Evolutionary conservation across 2,113 vertebrate genomes (phyloP), one percentile per base, ranked within the genome.

Genomic region (Bolborhynchus lineola): DNA sequence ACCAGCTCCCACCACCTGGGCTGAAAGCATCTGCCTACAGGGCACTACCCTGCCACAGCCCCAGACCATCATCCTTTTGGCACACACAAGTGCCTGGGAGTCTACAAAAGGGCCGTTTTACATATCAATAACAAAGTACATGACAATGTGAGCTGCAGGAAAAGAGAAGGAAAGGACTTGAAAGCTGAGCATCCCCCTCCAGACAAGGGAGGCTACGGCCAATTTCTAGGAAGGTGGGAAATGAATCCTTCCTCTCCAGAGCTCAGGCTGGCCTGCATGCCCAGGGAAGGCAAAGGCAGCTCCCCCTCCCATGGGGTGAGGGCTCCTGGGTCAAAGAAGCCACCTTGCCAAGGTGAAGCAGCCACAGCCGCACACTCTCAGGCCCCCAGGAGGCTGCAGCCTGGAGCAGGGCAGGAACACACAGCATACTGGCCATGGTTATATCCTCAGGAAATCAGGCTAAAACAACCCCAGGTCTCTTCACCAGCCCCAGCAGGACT

Each of bases 391-490:
- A 5, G 65, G 28, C 10, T 86, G 71, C 68, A 80, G 3, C 35
- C 49, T 60, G 52, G 37, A 62, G 20, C 24, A 41, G 21, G 75
- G 39, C 29, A 18, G 64, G 69, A 69, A 5, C 35, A 84, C 59
- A 35, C 37, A 75, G 82, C 55, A n/a, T 0, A 3, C 9, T 35
- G 24, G 1, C 26, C 2, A 15, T 0, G 0, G 63, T 29, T 33
- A 55, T 46, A 50, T 41, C 75, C 47, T 71, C 23, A 23, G 35
- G 47, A 80, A 90, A 75, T 6, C 12, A 33, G 44, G 44, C 62
- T 62, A 11, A 63, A 63, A 75, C 86, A 21, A 46, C 33, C 21
- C 35, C 46, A 64, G 60, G 9, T 5, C 35, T 49, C 33, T 42
- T 31, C 69, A 75, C 41, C 33, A 69, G 15, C 28, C 14, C 46